Evolutionary conservation across 2,113 vertebrate species (phyloP).

Genomic region (Varanus komodoensis): DNA sequence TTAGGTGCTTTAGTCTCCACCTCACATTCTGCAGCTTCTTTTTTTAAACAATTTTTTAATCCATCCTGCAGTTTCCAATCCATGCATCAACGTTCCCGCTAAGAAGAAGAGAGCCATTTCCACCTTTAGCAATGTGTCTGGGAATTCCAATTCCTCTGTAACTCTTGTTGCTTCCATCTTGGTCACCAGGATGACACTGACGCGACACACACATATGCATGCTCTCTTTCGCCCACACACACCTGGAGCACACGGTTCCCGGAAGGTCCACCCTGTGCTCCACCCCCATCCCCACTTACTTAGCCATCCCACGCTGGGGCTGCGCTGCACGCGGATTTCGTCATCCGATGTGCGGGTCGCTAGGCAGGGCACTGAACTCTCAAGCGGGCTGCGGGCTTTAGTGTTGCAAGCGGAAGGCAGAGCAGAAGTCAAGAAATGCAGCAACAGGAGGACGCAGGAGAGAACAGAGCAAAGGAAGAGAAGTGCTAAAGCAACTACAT

Average conservation of each 20-base stretch:
- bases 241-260: background rate
- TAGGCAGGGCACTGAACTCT: constrained; percentile 94
- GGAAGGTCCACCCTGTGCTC: background rate
- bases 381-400: constrained; percentile 92
- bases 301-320: constrained; percentile 95
- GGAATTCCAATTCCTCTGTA: background rate
- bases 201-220: background rate
- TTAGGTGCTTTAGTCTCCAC: no score
- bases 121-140: background rate
- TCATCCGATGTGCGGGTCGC: constrained; percentile 87
- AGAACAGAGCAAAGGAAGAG: constrained; percentile 70
- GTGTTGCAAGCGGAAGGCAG: constrained; percentile 76
- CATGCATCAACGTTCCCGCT: background rate
- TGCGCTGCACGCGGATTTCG: constrained; percentile 85
- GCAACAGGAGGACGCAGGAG: constrained; percentile 42
- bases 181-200: background rate
- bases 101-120: background rate
- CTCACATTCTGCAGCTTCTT: no score
- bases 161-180: background rate
- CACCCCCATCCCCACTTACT: constrained; percentile 84
- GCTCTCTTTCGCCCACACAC: background rate
- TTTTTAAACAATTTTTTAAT: no score
- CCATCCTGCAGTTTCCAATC: no score
- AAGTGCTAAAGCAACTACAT: constrained; percentile 69
- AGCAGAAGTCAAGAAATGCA: constrained; percentile 67